A percentile compares a stretch with the other conserved stretches of the same genome.
Evolutionary conservation across 1,140 invertebrate genomes (phyloP).

Genomic region (Formica selysi): DNA sequence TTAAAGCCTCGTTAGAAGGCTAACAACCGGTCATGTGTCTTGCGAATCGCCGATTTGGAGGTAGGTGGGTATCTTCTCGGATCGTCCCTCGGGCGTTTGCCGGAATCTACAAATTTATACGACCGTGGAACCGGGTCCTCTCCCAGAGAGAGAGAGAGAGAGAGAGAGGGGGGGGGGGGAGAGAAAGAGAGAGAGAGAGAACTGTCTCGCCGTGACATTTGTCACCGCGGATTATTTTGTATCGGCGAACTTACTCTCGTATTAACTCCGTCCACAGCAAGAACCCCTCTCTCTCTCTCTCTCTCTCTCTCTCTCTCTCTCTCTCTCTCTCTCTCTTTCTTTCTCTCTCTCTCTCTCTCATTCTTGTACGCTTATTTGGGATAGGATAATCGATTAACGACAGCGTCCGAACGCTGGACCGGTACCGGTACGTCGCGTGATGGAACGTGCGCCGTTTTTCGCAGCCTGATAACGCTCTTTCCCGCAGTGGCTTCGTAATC

Average conservation of each 20-base stretch:
- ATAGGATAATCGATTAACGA: conserved; percentile 48
- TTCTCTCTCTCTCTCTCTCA: neutral
- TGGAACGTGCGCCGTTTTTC: conserved; percentile 55
- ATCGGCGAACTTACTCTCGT: conserved; percentile 37
- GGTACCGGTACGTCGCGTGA: conserved; percentile 15
- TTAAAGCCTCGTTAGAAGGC: conserved; percentile 80
- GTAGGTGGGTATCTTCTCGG: conserved; percentile 40
- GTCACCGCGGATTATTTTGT: conserved; percentile 58
- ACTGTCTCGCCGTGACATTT: conserved; percentile 44
- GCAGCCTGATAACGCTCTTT: conserved; percentile 64
- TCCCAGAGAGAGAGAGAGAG: neutral
- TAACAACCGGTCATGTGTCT: conserved; percentile 78
- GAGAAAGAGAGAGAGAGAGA: neutral
- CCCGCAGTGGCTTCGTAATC: conserved; percentile 65
- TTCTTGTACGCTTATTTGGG: neutral
- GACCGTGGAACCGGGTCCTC: conserved; percentile 61
- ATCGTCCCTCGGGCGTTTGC: conserved; percentile 18
- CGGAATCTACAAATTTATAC: conserved; percentile 72
- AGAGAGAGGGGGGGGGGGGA: no score
- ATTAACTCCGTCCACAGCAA: conserved; percentile 46
- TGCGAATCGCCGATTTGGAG: conserved; percentile 71
- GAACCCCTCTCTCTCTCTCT: neutral
- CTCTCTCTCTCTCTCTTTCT: neutral
- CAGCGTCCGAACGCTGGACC: neutral
- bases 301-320: neutral